These are phyloP conservation scores for Rhea americana DNA, from an alignment of 2,113 vertebrate species.

Conservation along the genomic window DNA sequence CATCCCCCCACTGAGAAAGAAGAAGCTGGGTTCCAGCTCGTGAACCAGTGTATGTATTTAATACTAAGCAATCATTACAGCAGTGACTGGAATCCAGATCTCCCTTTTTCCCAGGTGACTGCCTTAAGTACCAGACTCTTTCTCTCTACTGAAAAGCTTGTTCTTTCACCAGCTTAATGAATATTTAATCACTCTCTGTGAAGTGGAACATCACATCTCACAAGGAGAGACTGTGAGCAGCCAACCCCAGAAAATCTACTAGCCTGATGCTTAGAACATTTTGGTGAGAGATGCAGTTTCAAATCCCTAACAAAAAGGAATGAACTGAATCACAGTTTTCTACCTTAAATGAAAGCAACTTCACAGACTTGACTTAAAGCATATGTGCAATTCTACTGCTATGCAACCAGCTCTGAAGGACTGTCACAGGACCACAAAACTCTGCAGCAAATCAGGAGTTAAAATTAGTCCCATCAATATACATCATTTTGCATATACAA, in stretches of 20 bases:
- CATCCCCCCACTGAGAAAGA: neutral
- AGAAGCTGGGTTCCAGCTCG: conserved; percentile 56
- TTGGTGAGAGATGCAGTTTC: conserved; percentile 18
- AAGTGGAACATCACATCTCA: conserved; percentile 65
- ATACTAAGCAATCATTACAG: conserved; percentile 69
- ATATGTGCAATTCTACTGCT: neutral
- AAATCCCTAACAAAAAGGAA: conserved; percentile 40
- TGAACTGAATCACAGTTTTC: neutral
- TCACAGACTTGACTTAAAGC: neutral
- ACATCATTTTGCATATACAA: neutral
- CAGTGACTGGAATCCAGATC: conserved; percentile 71
- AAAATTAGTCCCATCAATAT: neutral
- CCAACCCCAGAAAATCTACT: conserved; percentile 60
- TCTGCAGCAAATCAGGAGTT: neutral
- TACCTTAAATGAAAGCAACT: conserved; percentile 11
- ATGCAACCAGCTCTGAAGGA: neutral
- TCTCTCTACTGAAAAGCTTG: conserved; percentile 70
- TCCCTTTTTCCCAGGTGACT: conserved; percentile 66
- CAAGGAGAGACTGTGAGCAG: conserved; percentile 51
- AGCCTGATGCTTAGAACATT: conserved; percentile 44
- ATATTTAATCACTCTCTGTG: conserved; percentile 69
- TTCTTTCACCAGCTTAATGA: conserved; percentile 68
- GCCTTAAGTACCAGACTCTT: conserved; percentile 68
- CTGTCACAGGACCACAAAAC: neutral
- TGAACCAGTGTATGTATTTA: conserved; percentile 65